Percentiles rank a stretch among this genome's conserved stretches.
phyloP scores from a whole-genome alignment of 1,140 invertebrate species.

The Physella acuta region DNA sequence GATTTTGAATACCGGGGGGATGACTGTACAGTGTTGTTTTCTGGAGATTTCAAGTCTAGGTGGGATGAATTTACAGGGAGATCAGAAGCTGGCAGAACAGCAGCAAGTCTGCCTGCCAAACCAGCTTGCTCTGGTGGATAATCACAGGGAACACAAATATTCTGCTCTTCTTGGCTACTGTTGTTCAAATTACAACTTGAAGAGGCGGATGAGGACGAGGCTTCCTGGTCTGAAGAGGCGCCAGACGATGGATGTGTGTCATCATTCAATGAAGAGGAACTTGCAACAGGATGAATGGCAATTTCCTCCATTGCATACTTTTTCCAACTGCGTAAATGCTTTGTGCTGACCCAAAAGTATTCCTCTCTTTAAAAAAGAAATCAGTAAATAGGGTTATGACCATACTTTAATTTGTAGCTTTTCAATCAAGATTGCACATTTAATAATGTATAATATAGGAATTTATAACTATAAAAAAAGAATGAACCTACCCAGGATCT shows the following conservation, averaged over 20 bases:
- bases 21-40: too few relatives aligned
- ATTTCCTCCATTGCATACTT: conserved; percentile 45
- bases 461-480: background rate
- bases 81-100: too few relatives aligned
- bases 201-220: background rate
- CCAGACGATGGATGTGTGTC: background rate
- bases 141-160: too few relatives aligned
- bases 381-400: too few relatives aligned
- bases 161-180: background rate
- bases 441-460: background rate
- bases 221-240: background rate
- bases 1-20: too few relatives aligned
- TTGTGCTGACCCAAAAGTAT: conserved; percentile 61
- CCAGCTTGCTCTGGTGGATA: too few relatives aligned
- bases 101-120: too few relatives aligned
- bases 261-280: background rate
- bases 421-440: too few relatives aligned
- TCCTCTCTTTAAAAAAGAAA: conserved; percentile 30
- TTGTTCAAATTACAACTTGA: background rate
- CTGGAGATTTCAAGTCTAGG: too few relatives aligned
- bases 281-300: conserved; percentile 1
- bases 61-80: too few relatives aligned
- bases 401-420: too few relatives aligned
- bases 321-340: conserved; percentile 60
- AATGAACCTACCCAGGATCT: background rate